Base-by-base conservation (phyloP, 2,797 vertebrate species). In the Gastrophryne carolinensis region DNA sequence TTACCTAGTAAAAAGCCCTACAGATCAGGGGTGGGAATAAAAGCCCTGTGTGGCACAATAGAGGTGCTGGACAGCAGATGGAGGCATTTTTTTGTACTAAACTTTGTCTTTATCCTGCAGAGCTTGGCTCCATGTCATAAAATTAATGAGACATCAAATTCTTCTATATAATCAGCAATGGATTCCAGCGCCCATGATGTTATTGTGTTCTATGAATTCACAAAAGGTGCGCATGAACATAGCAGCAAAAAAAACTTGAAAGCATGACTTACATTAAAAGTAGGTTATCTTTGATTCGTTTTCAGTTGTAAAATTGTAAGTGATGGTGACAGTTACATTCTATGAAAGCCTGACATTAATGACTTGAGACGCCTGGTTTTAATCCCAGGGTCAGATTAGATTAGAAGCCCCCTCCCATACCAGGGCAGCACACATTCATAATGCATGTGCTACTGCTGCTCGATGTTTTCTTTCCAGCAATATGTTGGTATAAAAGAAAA, bases 371-470 rank as follows among this genome's bases (percentile, higher is more conserved):
- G 56, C 32, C 65, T 68, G 65, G 32, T 26, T 56, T 10, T 39
- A 39, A 27, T 39, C 37, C 3, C 23, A n/a, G 32, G 65, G 50
- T 68, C 34, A 56, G 50, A 39, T 39, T 37, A 39, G n/a, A 68
- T 39, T 39, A 23, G 65, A 39, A 68, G 50, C 32, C 17, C 50
- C 27, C 47, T 24, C 12, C 23, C 26, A n/a, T 24, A 23, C 29
- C 29, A 68, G 23, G 56, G 41, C 65, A 54, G 39, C 34, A 9
- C 34, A 19, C 49, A 68, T 68, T 68, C 65, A 56, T 68, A 68
- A 68, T 56, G 32, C 50, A 68, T 68, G 65, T 39, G 9, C 34
- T 39, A 5, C 34, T 21, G 9, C 30, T 32, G 32, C 65, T 39
- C 1, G 21, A 30, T 19, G 26, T 68, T 68, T 67, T 27, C 56